Conservation (phyloP, 2,797 vertebrate genomes). For the Prionace glauca region DNA sequence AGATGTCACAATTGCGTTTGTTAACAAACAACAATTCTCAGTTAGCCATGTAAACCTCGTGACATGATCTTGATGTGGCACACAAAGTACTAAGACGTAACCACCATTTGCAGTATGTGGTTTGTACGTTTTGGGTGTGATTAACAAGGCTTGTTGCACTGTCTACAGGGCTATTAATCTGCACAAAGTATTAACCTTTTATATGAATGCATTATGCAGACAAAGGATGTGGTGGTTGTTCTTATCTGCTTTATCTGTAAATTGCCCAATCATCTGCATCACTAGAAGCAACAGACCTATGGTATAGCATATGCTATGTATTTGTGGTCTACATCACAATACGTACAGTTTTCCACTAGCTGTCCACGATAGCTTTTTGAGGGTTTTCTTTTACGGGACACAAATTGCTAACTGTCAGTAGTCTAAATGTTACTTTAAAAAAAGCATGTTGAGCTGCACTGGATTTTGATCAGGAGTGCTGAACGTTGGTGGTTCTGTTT, state of each 20-base stretch:
- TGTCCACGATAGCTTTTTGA: background rate
- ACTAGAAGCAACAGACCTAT: background rate
- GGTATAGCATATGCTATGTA: background rate
- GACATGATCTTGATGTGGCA: background rate
- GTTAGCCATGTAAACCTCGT: conserved; percentile 47
- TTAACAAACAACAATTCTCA: conserved; percentile 45
- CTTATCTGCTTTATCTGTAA: conserved; percentile 56
- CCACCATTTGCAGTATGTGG: background rate
- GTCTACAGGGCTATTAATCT: background rate
- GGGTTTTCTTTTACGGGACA: background rate
- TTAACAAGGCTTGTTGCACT: background rate
- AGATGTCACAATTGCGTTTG: background rate
- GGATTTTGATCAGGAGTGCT: background rate
- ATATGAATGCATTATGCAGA: conserved; percentile 51
- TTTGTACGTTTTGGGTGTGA: conserved; percentile 11
- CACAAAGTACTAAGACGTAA: conserved; percentile 11
- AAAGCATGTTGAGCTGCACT: background rate
- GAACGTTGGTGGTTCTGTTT: background rate
- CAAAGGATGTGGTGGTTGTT: conserved; percentile 48
- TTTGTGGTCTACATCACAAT: conserved; percentile 21
- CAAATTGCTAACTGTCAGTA: background rate
- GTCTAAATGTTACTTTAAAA: background rate
- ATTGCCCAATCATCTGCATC: conserved; percentile 39
- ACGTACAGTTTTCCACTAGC: conserved; percentile 8
- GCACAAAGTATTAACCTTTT: conserved; percentile 49